These are phyloP conservation scores for Heteractis magnifica DNA, from an alignment of 92 coral and sea anemone species.

Conservation along the genomic window DNA sequence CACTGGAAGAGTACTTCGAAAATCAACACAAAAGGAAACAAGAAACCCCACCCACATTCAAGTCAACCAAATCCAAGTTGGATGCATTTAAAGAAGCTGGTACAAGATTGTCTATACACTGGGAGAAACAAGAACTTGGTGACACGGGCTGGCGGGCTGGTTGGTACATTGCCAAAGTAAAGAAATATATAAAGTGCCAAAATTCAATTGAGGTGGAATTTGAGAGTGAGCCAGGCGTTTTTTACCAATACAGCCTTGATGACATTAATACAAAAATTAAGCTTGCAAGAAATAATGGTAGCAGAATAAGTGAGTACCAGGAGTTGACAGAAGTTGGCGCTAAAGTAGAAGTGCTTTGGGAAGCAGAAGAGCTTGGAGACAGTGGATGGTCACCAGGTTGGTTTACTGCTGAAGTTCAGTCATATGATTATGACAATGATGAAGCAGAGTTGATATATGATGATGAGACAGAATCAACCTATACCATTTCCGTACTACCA, in stretches of 20 bases:
- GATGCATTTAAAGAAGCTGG: conserved; percentile 2
- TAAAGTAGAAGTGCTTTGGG: conserved; percentile 17
- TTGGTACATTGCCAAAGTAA: conserved; percentile 23
- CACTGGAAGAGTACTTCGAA: neutral
- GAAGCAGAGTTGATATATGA: conserved; percentile 22
- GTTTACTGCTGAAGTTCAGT: conserved; percentile 22
- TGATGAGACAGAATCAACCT: conserved; percentile 18
- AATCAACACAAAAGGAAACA: neutral
- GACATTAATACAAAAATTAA: conserved; percentile 1
- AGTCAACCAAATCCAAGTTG: no score
- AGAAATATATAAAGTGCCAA: neutral
- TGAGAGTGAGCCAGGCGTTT: no score
- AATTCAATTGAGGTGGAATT: conserved; percentile 14
- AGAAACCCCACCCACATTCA: neutral
- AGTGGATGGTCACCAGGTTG: conserved; percentile 30
- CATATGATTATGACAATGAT: conserved; percentile 27
- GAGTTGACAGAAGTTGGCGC: conserved; percentile 22
- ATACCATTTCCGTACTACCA: conserved; percentile 5
- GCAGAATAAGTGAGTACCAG: conserved; percentile 22
- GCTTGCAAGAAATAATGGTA: neutral
- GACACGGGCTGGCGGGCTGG: conserved; percentile 30
- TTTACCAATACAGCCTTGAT: no score
- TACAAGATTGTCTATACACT: conserved; percentile 7
- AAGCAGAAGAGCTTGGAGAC: conserved; percentile 31
- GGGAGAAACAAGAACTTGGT: conserved; percentile 26